A percentile compares a stretch with the other conserved stretches of the same genome.
phyloP scores from a whole-genome alignment of 2,888 invertebrate genomes.

The Spodoptera picta region DNA sequence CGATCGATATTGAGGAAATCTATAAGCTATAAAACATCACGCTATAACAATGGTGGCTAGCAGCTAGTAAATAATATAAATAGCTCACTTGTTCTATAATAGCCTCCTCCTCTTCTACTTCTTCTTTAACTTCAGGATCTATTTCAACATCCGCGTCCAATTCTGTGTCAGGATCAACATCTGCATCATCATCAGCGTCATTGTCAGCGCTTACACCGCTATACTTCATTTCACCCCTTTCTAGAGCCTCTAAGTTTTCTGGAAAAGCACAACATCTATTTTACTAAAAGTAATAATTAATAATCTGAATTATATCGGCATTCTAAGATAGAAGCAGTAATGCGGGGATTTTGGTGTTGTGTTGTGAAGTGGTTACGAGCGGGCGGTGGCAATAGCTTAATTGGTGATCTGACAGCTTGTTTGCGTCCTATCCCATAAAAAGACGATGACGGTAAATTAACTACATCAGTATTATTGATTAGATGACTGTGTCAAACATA shows the following conservation, averaged over 20 bases:
- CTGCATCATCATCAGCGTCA: constrained; percentile 89
- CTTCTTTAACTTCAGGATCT: constrained; percentile 89
- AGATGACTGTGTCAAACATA: constrained; percentile 62
- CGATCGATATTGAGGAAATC: too few relatives aligned
- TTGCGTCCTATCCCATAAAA: too few relatives aligned
- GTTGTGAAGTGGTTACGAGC: too few relatives aligned
- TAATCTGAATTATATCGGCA: too few relatives aligned
- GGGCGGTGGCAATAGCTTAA: too few relatives aligned
- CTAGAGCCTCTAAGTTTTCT: constrained; percentile 94
- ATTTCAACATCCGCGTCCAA: constrained; percentile 87
- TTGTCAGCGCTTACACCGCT: constrained; percentile 91
- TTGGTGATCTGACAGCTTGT: too few relatives aligned
- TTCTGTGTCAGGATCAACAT: constrained; percentile 88
- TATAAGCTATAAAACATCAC: too few relatives aligned
- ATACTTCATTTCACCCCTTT: constrained; percentile 96
- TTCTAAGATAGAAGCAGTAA: too few relatives aligned
- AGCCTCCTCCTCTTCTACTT: constrained; percentile 90
- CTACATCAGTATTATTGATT: background rate
- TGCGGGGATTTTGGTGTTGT: too few relatives aligned
- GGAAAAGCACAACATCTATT: constrained; percentile 47
- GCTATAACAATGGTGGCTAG: too few relatives aligned
- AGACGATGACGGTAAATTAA: too few relatives aligned
- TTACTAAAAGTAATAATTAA: too few relatives aligned
- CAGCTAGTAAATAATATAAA: background rate
- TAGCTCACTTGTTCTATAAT: constrained; percentile 72